Base-by-base conservation (phyloP, 2,888 invertebrate genomes). In the Caenorhabditis drosophilae region DNA sequence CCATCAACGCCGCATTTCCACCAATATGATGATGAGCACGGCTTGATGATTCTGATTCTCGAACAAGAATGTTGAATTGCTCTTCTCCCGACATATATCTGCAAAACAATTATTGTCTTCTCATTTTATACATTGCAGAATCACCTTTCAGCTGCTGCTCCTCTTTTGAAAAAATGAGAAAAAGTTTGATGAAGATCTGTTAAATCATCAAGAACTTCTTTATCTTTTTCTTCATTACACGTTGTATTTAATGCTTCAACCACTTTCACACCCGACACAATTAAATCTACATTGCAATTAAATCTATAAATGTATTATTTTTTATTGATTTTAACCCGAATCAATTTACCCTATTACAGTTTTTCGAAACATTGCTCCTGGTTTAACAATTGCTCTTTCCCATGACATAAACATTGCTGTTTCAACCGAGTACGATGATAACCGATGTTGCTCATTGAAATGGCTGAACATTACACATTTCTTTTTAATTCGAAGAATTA, bases 1-100 rank as follows among this genome's bases (percentile, higher is more conserved):
- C 85, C 84, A 86, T 85, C 31, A 86, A 68, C 6, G 85, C 86
- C 9, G 86, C 86, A 79, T 86, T 86, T 12, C 86, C 86, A 48
- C 86, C 86, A 56, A 86, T 82, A 67, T 80, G 83, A 66, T 82
- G 82, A 84, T 86, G 78, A 35, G 67, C 71, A 47, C 66, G 66
- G 18, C 59, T 53, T 40, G 58, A 77, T 26, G 42, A 47, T 50
- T 75, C 81, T 38, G 61, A 73, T 53, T 57, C 70, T 36, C 44
- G 47, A 18, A 80, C 76, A 4, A 81, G 50, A 6, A 53, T 52
- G 25, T 73, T 70, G 57, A 82, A 82, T 1, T 71, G 63, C 9
- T 73, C 71, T 51, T 79, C 79, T 18, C 78, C 71, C 4, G 69
- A 67, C 70, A 82, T 74, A 51, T 73, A 79, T 51, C 78, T 75